A percentile compares a stretch with the other conserved stretches of the same genome.
phyloP scores from a whole-genome alignment of 2,113 vertebrate genomes.

The Syngnathoides biaculeatus region DNA sequence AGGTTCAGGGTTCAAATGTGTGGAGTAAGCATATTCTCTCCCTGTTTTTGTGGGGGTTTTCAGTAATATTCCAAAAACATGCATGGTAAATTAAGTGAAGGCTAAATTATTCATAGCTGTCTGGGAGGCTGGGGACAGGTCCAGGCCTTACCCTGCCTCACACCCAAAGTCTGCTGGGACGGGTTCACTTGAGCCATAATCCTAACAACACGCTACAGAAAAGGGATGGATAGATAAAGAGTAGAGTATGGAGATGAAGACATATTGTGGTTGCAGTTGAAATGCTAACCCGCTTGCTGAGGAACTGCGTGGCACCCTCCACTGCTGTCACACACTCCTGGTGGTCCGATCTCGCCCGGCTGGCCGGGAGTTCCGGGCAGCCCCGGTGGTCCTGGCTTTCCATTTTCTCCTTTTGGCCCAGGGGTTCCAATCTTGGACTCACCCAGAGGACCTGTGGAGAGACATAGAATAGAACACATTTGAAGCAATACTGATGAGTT shows the following conservation, averaged over 20 bases:
- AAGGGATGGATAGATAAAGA: too few relatives aligned
- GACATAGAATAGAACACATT: conserved; percentile 16
- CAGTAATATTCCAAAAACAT: too few relatives aligned
- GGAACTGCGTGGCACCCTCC: conserved; percentile 69
- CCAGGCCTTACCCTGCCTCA: too few relatives aligned
- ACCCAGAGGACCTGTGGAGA: conserved; percentile 72
- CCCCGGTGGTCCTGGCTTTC: conserved; percentile 69
- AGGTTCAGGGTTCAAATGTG: not conserved
- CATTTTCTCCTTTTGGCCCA: conserved; percentile 74
- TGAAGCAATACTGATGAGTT: not conserved
- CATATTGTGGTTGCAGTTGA: not conserved
- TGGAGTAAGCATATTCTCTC: too few relatives aligned
- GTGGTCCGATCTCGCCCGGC: conserved; percentile 74
- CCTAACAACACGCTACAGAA: not conserved
- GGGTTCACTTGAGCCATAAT: not conserved
- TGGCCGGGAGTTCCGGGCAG: conserved; percentile 70
- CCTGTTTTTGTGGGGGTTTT: too few relatives aligned
- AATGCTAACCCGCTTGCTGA: conserved; percentile 52
- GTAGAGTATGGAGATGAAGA: not conserved
- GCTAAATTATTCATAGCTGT: not conserved
- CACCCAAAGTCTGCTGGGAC: too few relatives aligned
- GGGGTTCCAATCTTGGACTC: conserved; percentile 72
- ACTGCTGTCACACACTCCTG: conserved; percentile 77
- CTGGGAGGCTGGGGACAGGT: too few relatives aligned
- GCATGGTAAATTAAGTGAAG: too few relatives aligned